Percentiles rank a stretch among this genome's conserved stretches.
Conservation (phyloP, 2,113 vertebrate genomes). For the Hypocryptadius cinnamomeus region DNA sequence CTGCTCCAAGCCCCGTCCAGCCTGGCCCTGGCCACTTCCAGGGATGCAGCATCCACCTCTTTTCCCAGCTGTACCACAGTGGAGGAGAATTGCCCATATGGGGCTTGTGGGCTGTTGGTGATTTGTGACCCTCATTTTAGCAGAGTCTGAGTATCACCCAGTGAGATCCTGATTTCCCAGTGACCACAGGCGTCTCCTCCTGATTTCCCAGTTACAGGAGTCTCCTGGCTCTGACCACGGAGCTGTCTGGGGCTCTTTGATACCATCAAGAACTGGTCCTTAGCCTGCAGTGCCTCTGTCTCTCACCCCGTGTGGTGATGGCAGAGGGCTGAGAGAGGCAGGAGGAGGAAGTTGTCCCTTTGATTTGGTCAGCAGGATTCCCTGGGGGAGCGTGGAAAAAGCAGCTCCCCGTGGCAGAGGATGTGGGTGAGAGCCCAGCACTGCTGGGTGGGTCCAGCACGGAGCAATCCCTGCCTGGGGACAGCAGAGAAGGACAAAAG, state of each 20-base stretch:
- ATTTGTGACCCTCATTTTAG: not conserved
- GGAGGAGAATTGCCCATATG: not conserved
- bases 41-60: not conserved
- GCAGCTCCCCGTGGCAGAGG: not conserved
- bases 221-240: not conserved
- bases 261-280: not conserved
- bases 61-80: not conserved
- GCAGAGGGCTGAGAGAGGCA: not conserved
- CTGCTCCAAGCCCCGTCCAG: not conserved
- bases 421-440: not conserved
- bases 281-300: fast-evolving
- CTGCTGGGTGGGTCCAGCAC: not conserved
- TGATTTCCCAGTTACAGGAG: not conserved
- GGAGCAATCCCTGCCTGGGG: not conserved
- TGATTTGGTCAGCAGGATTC: not conserved
- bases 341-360: not conserved
- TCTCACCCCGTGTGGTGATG: not conserved
- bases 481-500: not conserved
- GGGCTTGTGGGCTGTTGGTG: not conserved
- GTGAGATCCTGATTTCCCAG: not conserved
- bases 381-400: not conserved
- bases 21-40: not conserved
- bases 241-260: not conserved
- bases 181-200: not conserved
- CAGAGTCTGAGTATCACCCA: not conserved